phyloP scores from a whole-genome alignment of 2,797 vertebrate genomes.

The Petrocephalus schoutedeni region DNA sequence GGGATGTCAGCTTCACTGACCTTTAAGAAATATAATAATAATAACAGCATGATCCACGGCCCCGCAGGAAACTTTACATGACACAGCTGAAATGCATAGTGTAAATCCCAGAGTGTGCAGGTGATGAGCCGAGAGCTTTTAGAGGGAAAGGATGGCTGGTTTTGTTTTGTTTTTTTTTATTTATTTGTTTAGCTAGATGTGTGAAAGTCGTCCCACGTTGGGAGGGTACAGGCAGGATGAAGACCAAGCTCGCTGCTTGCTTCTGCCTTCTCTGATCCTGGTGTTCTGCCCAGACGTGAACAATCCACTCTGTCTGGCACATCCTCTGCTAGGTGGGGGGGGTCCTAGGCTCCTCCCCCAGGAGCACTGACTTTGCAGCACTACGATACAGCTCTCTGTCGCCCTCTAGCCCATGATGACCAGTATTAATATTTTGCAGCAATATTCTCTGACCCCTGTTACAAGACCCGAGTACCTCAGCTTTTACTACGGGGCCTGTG shows the following conservation, averaged over 20 bases:
- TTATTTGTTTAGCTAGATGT: not conserved
- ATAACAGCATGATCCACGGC: not conserved
- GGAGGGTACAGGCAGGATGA: not conserved
- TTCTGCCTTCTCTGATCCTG: not conserved
- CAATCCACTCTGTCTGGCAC: not conserved
- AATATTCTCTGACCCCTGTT: not conserved
- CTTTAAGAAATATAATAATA: constrained; percentile 25
- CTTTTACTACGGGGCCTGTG: not conserved
- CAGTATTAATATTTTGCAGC: not conserved
- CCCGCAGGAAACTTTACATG: not conserved
- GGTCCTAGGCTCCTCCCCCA: not conserved
- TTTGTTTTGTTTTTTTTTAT: constrained; percentile 1
- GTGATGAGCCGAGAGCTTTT: constrained; percentile 13
- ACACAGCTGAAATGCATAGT: constrained; percentile 13
- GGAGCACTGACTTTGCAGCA: not conserved
- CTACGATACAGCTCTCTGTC: not conserved
- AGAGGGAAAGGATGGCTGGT: constrained; percentile 6
- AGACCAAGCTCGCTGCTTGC: not conserved
- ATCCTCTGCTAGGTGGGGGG: not conserved
- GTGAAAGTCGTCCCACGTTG: not conserved
- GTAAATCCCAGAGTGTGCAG: constrained; percentile 5
- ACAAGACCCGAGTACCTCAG: not conserved
- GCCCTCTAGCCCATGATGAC: not conserved
- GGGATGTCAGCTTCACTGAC: constrained; percentile 21
- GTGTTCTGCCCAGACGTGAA: not conserved